A percentile compares a stretch with the other conserved stretches of the same genome.
phyloP scores from a whole-genome alignment of 2,113 vertebrate genomes.

The Vulpes ferrilata region DNA sequence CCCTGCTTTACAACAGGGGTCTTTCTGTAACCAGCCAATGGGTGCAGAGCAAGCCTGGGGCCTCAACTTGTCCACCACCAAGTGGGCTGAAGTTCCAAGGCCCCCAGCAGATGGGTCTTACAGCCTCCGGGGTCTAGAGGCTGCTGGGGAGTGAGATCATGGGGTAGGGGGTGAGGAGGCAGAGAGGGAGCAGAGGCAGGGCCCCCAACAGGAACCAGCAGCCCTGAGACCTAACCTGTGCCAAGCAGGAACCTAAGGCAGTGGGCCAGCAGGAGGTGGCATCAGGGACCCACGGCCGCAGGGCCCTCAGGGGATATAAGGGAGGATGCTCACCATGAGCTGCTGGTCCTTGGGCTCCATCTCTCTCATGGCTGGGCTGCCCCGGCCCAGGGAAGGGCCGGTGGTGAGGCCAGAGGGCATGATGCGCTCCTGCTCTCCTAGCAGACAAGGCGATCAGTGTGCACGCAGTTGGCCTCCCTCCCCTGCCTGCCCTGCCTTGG shows the following conservation, averaged over 20 bases:
- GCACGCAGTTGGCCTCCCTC: not conserved
- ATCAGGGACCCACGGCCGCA: accelerated
- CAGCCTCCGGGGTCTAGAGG: not conserved
- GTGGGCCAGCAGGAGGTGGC: not conserved
- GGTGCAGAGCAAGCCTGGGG: not conserved
- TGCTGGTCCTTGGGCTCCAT: conserved; percentile 80
- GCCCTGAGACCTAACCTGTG: not conserved
- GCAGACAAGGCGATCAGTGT: not conserved
- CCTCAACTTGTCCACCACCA: not conserved
- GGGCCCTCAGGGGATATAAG: accelerated
- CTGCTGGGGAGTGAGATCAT: not conserved
- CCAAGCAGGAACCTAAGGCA: not conserved
- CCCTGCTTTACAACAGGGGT: not conserved
- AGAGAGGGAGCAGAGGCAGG: not conserved
- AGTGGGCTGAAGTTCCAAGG: not conserved
- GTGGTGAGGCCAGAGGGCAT: not conserved
- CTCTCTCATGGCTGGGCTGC: not conserved
- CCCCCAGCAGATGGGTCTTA: not conserved
- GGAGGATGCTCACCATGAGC: conserved; percentile 58
- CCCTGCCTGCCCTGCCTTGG: not conserved
- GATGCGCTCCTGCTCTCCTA: not conserved
- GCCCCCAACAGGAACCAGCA: not conserved
- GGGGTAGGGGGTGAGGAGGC: too few relatives aligned
- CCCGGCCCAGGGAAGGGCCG: not conserved
- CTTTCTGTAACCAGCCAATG: not conserved